These are phyloP conservation scores for Drosophila mettleri DNA, from an alignment of 2,888 invertebrate species.

Conservation along the genomic window DNA sequence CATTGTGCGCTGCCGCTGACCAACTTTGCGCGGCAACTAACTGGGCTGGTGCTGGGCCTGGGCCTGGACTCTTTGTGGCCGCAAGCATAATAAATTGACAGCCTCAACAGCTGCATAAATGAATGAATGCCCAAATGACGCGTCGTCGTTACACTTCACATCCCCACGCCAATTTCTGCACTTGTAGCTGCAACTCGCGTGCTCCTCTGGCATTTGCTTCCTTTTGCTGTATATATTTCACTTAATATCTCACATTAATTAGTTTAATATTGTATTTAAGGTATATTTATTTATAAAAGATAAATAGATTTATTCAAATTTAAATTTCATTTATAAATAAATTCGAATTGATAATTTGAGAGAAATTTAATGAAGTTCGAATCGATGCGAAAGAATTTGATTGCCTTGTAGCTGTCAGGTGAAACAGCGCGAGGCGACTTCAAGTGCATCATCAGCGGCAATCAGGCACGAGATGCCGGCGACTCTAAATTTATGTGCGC, in stretches of 20 bases:
- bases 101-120: slow-evolving; percentile 38
- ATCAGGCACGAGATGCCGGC: slow-evolving; percentile 24
- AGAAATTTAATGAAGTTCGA: background rate
- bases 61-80: slow-evolving; percentile 32
- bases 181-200: slow-evolving; percentile 26
- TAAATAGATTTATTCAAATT: no score
- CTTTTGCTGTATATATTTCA: background rate
- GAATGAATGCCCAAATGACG: slow-evolving; percentile 50
- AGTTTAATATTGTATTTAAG: background rate
- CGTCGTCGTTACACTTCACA: slow-evolving; percentile 6
- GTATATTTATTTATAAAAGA: no score
- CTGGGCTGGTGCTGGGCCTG: slow-evolving; percentile 38
- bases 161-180: slow-evolving; percentile 12
- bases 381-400: slow-evolving; percentile 20
- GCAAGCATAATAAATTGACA: slow-evolving; percentile 61
- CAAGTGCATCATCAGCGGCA: slow-evolving; percentile 35
- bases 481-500: slow-evolving; percentile 47
- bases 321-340: no score
- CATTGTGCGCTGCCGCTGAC: slow-evolving; percentile 66
- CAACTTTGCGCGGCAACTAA: slow-evolving; percentile 60
- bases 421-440: slow-evolving; percentile 29
- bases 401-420: slow-evolving; percentile 51
- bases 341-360: background rate
- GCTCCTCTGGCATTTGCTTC: background rate
- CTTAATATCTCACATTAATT: background rate